phyloP scores from a whole-genome alignment of 2,797 vertebrate genomes.

The Holocentrus rufus region DNA sequence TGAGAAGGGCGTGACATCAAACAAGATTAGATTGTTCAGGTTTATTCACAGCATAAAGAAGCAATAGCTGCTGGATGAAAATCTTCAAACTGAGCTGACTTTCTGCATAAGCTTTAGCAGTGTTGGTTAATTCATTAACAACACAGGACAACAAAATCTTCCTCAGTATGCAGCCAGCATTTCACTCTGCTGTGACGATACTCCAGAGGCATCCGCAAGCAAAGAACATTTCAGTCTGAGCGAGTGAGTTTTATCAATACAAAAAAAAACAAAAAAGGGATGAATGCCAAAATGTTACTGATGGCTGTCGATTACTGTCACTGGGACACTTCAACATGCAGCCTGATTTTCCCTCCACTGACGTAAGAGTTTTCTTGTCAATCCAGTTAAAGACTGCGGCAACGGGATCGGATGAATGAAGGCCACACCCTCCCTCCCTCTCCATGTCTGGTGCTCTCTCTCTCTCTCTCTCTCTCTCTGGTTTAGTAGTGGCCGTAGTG shows the following conservation, averaged over 20 bases:
- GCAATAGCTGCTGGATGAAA: no score
- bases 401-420: constrained; percentile 21
- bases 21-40: no score
- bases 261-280: not conserved
- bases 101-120: constrained; percentile 20
- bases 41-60: no score
- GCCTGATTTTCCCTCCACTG: constrained; percentile 26
- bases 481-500: not conserved
- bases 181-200: constrained; percentile 33
- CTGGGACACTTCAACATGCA: constrained; percentile 33
- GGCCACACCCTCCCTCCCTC: constrained; percentile 30
- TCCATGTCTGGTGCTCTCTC: not conserved
- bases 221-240: constrained; percentile 10
- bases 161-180: constrained; percentile 33
- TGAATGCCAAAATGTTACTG: not conserved
- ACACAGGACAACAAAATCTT: constrained; percentile 34
- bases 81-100: not conserved
- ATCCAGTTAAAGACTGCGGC: constrained; percentile 40
- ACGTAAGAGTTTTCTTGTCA: constrained; percentile 49
- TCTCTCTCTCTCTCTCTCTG: constrained; percentile 2
- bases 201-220: not conserved
- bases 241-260: not conserved
- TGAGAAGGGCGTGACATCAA: not conserved
- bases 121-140: constrained; percentile 45
- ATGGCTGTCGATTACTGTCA: constrained; percentile 17